Evolutionary conservation across 2,888 invertebrate genomes (phyloP).

Genomic region (Drosophila mayaguana): DNA sequence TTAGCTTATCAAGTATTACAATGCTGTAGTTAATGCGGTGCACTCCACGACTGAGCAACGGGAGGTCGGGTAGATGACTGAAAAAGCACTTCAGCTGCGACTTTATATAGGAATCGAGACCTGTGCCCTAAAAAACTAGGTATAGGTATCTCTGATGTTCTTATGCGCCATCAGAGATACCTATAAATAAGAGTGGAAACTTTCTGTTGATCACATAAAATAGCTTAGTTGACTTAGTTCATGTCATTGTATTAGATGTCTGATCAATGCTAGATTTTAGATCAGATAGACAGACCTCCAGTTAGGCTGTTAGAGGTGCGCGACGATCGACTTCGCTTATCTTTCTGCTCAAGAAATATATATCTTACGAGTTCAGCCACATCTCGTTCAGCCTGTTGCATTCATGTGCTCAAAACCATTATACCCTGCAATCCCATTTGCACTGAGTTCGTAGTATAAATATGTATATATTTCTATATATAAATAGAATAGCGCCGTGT

Average conservation of each 20-base stretch:
- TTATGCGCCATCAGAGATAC: background rate
- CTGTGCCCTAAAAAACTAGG: too few relatives aligned
- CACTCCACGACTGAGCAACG: too few relatives aligned
- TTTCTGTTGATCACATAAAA: background rate
- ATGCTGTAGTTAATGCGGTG: background rate
- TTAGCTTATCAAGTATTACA: too few relatives aligned
- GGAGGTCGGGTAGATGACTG: too few relatives aligned
- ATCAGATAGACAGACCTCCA: background rate
- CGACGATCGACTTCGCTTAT: background rate
- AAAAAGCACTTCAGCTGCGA: too few relatives aligned
- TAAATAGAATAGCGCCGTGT: slow-evolving; percentile 19
- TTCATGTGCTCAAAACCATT: too few relatives aligned
- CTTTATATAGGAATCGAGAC: too few relatives aligned
- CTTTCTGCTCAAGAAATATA: background rate
- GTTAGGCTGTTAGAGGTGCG: too few relatives aligned
- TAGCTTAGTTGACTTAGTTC: too few relatives aligned
- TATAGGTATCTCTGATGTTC: too few relatives aligned
- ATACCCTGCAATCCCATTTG: background rate
- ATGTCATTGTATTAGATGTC: too few relatives aligned
- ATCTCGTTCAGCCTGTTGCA: background rate
- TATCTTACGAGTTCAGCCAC: background rate
- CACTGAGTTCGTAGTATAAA: background rate
- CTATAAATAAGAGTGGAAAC: too few relatives aligned
- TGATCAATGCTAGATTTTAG: background rate
- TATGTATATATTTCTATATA: background rate